Evolutionary conservation across 2,797 vertebrate genomes (phyloP).

Genomic region (Clamator glandarius): DNA sequence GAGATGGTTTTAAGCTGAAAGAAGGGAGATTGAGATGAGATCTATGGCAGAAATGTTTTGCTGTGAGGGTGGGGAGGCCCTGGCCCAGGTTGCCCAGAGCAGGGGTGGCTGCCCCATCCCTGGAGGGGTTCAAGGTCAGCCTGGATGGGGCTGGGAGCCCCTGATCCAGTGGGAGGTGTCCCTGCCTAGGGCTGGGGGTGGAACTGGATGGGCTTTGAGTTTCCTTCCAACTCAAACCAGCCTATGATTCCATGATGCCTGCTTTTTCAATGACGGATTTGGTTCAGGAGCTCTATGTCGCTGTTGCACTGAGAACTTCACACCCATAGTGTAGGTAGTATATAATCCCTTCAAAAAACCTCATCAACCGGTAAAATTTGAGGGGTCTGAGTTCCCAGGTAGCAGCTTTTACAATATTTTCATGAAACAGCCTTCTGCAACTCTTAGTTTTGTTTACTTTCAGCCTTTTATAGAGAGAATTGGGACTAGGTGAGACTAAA

Average conservation of each 20-base stretch:
- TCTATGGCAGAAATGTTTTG: no score
- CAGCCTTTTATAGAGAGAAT: neutral
- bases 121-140: no score
- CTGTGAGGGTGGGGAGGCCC: no score
- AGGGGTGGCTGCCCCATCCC: no score
- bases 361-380: neutral
- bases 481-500: neutral
- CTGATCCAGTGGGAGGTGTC: no score
- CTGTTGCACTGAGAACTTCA: neutral
- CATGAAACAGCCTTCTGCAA: neutral
- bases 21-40: no score
- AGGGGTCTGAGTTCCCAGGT: neutral
- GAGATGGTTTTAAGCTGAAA: no score
- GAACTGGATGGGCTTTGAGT: no score
- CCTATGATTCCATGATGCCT: neutral
- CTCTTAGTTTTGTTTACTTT: neutral
- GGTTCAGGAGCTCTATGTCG: fast-evolving
- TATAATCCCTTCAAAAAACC: neutral
- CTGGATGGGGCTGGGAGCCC: no score
- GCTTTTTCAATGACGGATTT: neutral
- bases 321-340: neutral
- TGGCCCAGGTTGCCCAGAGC: no score
- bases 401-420: neutral
- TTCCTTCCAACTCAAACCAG: no score
- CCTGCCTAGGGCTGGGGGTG: no score